These are phyloP conservation scores for Gortyna flavago DNA, from an alignment of 2,888 invertebrate species.

Conservation along the genomic window DNA sequence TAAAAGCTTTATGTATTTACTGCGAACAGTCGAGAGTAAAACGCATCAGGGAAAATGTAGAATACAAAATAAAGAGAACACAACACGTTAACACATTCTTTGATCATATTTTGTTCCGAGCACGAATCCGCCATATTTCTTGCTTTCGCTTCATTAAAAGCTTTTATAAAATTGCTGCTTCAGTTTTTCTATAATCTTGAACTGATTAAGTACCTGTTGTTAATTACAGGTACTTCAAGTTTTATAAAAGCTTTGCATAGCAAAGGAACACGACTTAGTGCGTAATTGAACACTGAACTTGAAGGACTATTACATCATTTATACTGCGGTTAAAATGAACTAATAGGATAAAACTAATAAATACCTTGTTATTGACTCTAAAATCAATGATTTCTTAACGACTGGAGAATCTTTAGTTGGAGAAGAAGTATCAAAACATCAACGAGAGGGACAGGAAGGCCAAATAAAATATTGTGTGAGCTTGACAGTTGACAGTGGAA, in stretches of 20 bases:
- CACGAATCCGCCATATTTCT: slow-evolving; percentile 2
- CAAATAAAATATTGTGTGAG: background rate
- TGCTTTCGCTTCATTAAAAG: slow-evolving; percentile 16
- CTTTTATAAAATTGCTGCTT: background rate
- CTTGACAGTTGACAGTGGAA: background rate
- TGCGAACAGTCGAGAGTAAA: slow-evolving; percentile 40
- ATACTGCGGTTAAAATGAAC: background rate
- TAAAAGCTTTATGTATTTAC: slow-evolving; percentile 68
- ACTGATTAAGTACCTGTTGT: background rate
- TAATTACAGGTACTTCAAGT: background rate
- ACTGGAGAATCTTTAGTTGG: background rate
- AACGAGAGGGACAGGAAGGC: background rate
- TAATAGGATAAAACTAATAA: background rate
- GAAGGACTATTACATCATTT: background rate
- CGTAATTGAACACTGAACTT: slow-evolving; percentile 2
- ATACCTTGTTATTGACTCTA: background rate
- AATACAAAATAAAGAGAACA: slow-evolving; percentile 6
- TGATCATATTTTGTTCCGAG: slow-evolving; percentile 8
- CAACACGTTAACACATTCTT: background rate
- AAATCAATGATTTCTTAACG: background rate
- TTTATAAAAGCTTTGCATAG: background rate
- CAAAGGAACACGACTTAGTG: background rate
- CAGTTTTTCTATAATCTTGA: background rate
- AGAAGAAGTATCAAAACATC: background rate
- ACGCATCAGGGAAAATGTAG: slow-evolving; percentile 45